Evolutionary conservation across 2,797 vertebrate species (phyloP).

Genomic region (Pseudochaenichthys georgianus): DNA sequence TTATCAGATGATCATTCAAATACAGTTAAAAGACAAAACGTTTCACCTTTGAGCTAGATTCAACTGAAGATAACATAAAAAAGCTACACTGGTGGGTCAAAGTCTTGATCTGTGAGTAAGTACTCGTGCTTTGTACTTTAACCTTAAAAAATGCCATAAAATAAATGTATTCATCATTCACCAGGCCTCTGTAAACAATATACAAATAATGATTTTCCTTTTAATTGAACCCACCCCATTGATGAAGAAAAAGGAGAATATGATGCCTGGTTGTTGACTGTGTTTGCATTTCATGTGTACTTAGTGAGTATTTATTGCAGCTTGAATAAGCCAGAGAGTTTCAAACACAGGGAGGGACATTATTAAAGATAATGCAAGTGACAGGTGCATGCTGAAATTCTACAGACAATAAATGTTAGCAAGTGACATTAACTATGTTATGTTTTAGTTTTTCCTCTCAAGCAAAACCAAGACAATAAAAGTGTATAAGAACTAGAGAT

Average conservation of each 20-base stretch:
- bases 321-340: slow-evolving; percentile 11
- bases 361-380: neutral
- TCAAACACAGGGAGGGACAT: neutral
- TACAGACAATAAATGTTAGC: neutral
- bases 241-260: neutral
- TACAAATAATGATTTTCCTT: neutral
- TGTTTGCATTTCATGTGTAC: slow-evolving; percentile 27
- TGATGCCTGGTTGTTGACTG: neutral
- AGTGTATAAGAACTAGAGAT: neutral
- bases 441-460: neutral
- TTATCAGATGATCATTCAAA: slow-evolving; percentile 20
- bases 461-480: neutral
- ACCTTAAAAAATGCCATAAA: slow-evolving; percentile 24
- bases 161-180: slow-evolving; percentile 23
- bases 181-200: slow-evolving; percentile 15
- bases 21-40: slow-evolving; percentile 3
- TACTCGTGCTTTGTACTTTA: slow-evolving; percentile 56
- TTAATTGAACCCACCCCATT: slow-evolving; percentile 7
- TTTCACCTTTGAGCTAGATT: slow-evolving; percentile 23
- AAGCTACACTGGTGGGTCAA: slow-evolving; percentile 36
- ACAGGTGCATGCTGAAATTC: neutral
- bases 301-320: slow-evolving; percentile 4
- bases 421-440: neutral
- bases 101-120: slow-evolving; percentile 38
- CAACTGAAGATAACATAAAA: slow-evolving; percentile 30